Base-by-base conservation (phyloP, 2,888 invertebrate genomes). In the Synanthedon tipuliformis region DNA sequence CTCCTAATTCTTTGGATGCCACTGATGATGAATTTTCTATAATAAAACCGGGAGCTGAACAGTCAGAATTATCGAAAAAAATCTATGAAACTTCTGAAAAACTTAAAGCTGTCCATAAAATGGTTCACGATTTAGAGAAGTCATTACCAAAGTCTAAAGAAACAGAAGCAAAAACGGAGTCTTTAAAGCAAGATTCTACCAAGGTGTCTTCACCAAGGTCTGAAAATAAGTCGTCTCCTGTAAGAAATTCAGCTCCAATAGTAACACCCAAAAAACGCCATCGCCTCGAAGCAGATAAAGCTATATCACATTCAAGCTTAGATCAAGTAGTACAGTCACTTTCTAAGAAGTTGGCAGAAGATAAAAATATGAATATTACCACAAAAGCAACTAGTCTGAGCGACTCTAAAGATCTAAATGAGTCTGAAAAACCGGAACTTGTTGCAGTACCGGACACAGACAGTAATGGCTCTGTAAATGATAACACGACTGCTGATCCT, bases 191-290 rank as follows among this genome's bases (percentile, higher is more conserved):
- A 59, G 84, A 86, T 55, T 62, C 65, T 12, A 67, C 63, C 54
- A 80, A 75, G 71, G 66, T 75, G 27, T 72, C 78, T 11, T 80
- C 82, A 27, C 86, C 87, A 50, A 76, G 74, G 65, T 70, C 74
- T 55, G 85, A 81, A 64, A 63, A 69, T n/a, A 82, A 81, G 66
- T 62, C 70, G 34, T 79, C 81, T 5, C 81, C 81, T 10, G 59
- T 77, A 41, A 75, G 81, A 52, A 81, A 83, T 64, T 68, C 78
- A 12, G 81, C 87, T 16, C 88, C 87, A 18, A 86, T 87, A 18
- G 91, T 92, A 1, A 93, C 93, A 1, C 93, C 93, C 1, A 94
- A 93, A 65, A 94, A 94, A 66, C 86, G 93, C 0, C 93, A 93
- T 66, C 81, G 93, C 57, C 66, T 92, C 52, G 93, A 93, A 77